Percentiles rank a stretch among this genome's conserved stretches.
Evolutionary conservation across 2,888 invertebrate genomes (phyloP).

Genomic region (Schrankia costaestrigalis): DNA sequence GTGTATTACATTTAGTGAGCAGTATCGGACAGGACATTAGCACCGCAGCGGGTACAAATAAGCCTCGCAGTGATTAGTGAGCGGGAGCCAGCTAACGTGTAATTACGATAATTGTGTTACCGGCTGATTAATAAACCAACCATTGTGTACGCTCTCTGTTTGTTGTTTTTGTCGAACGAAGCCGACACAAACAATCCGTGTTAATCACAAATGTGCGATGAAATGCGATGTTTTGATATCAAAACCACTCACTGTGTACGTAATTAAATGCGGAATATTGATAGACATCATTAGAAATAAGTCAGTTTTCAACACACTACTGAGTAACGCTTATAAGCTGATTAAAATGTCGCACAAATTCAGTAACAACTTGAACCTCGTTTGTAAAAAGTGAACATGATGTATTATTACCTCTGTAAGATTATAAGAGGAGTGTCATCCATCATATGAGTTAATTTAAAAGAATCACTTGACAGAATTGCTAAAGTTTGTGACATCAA

Average conservation of each 20-base stretch:
- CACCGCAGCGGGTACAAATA: slow-evolving; percentile 10
- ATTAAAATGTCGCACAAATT: too few species aligned
- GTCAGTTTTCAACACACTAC: slow-evolving; percentile 3
- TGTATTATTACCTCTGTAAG: too few species aligned
- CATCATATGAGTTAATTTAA: too few species aligned
- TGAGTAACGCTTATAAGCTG: background rate
- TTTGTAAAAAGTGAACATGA: too few species aligned
- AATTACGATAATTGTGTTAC: slow-evolving; percentile 27
- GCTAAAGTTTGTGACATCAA: slow-evolving; percentile 24
- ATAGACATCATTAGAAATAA: slow-evolving; percentile 11
- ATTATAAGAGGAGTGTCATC: too few species aligned
- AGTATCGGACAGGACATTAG: slow-evolving; percentile 1
- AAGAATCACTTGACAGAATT: slow-evolving; percentile 18
- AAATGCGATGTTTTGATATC: slow-evolving; percentile 21
- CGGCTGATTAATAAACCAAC: slow-evolving; percentile 29
- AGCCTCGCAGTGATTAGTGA: slow-evolving; percentile 15
- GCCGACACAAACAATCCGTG: slow-evolving; percentile 25
- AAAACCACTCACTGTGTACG: slow-evolving; percentile 10
- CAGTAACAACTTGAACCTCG: too few species aligned
- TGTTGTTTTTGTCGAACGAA: slow-evolving; percentile 29
- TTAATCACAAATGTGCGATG: slow-evolving; percentile 18
- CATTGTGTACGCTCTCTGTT: slow-evolving; percentile 21
- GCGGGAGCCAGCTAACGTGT: slow-evolving; percentile 13
- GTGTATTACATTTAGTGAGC: too few species aligned
- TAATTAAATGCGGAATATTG: slow-evolving; percentile 16